Percentiles rank a stretch among this genome's conserved stretches.
phyloP scores from a whole-genome alignment of 1,140 invertebrate species.

The Leptopilina clavipes region DNA sequence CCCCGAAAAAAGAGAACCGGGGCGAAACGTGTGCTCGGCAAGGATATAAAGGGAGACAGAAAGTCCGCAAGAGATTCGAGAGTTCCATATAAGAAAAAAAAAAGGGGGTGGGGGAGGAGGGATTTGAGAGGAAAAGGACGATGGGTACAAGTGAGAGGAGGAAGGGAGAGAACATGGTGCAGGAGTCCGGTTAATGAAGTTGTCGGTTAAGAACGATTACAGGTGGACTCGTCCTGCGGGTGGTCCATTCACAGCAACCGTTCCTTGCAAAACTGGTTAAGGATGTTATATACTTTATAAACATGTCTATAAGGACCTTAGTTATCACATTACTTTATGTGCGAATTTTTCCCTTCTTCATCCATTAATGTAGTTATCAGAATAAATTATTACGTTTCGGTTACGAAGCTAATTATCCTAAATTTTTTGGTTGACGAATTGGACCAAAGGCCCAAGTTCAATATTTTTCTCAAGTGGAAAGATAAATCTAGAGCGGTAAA shows the following conservation, averaged over 20 bases:
- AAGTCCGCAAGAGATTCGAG: constrained; percentile 33
- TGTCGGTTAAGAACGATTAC: constrained; percentile 73
- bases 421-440: too few relatives aligned
- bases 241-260: constrained; percentile 72
- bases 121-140: constrained; percentile 49
- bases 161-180: constrained; percentile 43
- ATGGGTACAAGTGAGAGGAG: constrained; percentile 19
- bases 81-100: constrained; percentile 34
- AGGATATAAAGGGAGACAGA: constrained; percentile 34
- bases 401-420: too few relatives aligned
- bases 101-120: constrained; percentile 47
- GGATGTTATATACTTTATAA: constrained; percentile 66
- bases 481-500: too few relatives aligned
- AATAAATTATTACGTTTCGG: too few relatives aligned
- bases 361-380: constrained; percentile 43
- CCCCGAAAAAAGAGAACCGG: constrained; percentile 65
- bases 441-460: too few relatives aligned
- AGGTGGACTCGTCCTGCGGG: constrained; percentile 71
- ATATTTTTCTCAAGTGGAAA: too few relatives aligned
- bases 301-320: constrained; percentile 49
- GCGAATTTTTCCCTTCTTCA: too few relatives aligned
- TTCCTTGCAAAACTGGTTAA: constrained; percentile 63
- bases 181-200: constrained; percentile 72
- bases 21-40: constrained; percentile 54
- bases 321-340: constrained; percentile 47